Conservation (phyloP, 2,888 invertebrate genomes). For the Eupelmus urozonus region DNA sequence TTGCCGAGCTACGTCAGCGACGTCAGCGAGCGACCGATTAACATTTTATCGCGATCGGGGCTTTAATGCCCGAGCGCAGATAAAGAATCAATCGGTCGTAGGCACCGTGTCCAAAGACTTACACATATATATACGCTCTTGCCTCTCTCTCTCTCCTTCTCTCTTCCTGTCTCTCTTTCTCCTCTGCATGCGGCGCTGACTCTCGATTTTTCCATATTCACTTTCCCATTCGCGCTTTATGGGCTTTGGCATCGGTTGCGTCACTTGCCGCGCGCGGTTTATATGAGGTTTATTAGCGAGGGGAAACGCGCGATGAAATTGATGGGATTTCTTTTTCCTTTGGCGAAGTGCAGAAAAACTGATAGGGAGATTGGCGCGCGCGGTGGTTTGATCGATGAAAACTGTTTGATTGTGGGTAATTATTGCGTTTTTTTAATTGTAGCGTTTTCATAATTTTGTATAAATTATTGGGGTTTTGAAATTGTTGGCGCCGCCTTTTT, state of each 20-base stretch:
- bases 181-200: not conserved
- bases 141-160: slow-evolving; percentile 5
- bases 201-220: slow-evolving; percentile 36
- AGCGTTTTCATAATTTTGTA: too few species aligned
- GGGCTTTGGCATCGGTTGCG: not conserved
- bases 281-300: slow-evolving; percentile 19
- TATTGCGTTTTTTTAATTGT: too few species aligned
- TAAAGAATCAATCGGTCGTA: slow-evolving; percentile 63
- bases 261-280: not conserved
- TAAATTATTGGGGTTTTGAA: too few species aligned
- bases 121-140: not conserved
- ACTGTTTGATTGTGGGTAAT: not conserved
- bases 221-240: slow-evolving; percentile 20
- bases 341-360: slow-evolving; percentile 3
- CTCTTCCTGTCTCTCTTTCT: too few species aligned
- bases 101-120: slow-evolving; percentile 43
- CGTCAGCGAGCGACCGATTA: slow-evolving; percentile 58
- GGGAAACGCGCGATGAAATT: slow-evolving; percentile 7
- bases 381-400: not conserved
- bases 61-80: slow-evolving; percentile 43
- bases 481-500: too few species aligned
- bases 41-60: slow-evolving; percentile 62
- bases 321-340: slow-evolving; percentile 13
- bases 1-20: slow-evolving; percentile 48
- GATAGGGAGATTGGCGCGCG: not conserved